These are phyloP conservation scores for Etheostoma spectabile DNA, from an alignment of 2,113 vertebrate genomes.

Conservation along the genomic window DNA sequence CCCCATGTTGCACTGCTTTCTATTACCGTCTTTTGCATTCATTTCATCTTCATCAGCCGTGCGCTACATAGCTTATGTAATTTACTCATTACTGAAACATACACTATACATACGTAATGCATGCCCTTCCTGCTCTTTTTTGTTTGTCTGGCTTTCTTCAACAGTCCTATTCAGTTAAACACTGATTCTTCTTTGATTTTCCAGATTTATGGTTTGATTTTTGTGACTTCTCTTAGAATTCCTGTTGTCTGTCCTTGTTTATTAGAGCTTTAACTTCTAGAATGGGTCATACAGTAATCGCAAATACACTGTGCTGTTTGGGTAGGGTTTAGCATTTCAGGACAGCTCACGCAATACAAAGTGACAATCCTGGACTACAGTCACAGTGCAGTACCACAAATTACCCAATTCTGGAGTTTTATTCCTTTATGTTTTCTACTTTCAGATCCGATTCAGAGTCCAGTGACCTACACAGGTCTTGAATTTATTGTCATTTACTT, in stretches of 20 bases:
- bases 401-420: not conserved
- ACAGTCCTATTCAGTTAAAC: slow-evolving; percentile 41
- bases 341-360: slow-evolving; percentile 14
- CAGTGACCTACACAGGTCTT: not conserved
- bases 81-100: slow-evolving; percentile 18
- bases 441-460: not conserved
- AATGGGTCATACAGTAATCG: slow-evolving; percentile 45
- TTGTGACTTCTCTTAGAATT: not conserved
- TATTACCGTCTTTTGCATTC: not conserved
- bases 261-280: slow-evolving; percentile 8
- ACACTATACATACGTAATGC: slow-evolving; percentile 9
- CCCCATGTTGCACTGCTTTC: slow-evolving; percentile 74
- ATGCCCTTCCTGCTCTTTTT: slow-evolving; percentile 18
- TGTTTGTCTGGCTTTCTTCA: slow-evolving; percentile 6
- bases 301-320: slow-evolving; percentile 37
- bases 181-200: slow-evolving; percentile 57
- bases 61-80: not conserved
- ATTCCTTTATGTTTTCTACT: not conserved
- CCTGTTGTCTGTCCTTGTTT: slow-evolving; percentile 13
- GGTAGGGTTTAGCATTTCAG: not conserved
- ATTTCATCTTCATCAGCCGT: slow-evolving; percentile 28
- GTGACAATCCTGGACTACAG: not conserved
- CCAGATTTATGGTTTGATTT: not conserved
- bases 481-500: not conserved
- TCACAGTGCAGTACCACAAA: not conserved